Conservation (phyloP, 2,888 invertebrate genomes). For the Andrena camellia region DNA sequence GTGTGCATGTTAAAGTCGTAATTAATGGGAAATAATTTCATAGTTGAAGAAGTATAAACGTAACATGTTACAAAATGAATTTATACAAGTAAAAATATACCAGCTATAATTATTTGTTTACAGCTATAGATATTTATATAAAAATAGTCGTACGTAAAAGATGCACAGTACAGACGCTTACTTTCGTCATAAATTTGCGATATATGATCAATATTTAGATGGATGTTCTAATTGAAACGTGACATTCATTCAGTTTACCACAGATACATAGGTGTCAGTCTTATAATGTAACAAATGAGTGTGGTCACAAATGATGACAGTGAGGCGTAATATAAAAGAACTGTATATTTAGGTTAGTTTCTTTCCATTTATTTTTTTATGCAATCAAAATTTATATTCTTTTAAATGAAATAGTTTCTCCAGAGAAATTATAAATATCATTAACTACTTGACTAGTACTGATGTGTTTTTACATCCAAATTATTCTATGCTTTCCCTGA, state of each 20-base stretch:
- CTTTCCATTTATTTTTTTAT: not conserved
- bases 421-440: constrained; percentile 2
- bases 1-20: not conserved
- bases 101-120: not conserved
- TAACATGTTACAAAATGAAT: not conserved
- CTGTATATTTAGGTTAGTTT: not conserved
- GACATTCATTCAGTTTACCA: not conserved
- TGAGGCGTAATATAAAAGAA: not conserved
- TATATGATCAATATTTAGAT: constrained; percentile 15
- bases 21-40: not conserved
- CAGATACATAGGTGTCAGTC: not conserved
- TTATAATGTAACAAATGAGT: not conserved
- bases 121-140: not conserved
- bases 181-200: constrained; percentile 15
- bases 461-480: too few species aligned
- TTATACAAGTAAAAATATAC: not conserved
- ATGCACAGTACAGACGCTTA: too few species aligned
- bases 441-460: constrained; percentile 7
- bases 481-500: too few species aligned
- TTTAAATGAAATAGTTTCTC: constrained; percentile 26
- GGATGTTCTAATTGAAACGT: not conserved
- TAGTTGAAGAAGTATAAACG: not conserved
- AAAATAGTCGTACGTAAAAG: too few species aligned
- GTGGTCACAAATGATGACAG: not conserved
- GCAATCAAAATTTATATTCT: not conserved